Evolutionary conservation across 2,113 vertebrate genomes (phyloP).

Genomic region (Mobula hypostoma): DNA sequence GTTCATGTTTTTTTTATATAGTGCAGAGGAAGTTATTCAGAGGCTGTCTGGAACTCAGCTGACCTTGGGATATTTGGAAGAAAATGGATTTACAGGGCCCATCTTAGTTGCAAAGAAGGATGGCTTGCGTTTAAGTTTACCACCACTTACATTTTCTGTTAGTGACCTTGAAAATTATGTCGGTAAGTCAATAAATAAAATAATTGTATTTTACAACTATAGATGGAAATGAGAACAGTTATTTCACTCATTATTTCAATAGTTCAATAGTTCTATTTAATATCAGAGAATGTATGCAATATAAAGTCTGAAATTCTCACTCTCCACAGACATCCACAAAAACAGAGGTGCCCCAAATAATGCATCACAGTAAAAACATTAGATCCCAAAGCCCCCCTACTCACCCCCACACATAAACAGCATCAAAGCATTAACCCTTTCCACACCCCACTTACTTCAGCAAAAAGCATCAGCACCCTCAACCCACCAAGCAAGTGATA

Average conservation of each 20-base stretch:
- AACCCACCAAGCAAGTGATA: too few relatives aligned
- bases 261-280: too few relatives aligned
- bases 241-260: background rate
- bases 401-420: too few relatives aligned
- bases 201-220: background rate
- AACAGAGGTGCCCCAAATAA: too few relatives aligned
- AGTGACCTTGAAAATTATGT: constrained; percentile 96
- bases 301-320: too few relatives aligned
- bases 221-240: background rate
- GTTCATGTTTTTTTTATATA: constrained; percentile 47
- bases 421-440: too few relatives aligned
- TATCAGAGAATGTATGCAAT: too few relatives aligned
- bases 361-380: too few relatives aligned
- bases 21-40: constrained; percentile 84
- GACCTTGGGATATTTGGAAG: constrained; percentile 79
- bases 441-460: too few relatives aligned
- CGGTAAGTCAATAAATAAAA: constrained; percentile 58
- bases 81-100: constrained; percentile 85
- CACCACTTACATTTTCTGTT: constrained; percentile 92
- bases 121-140: constrained; percentile 78
- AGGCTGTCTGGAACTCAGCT: constrained; percentile 81
- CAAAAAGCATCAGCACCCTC: too few relatives aligned
- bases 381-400: too few relatives aligned
- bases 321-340: too few relatives aligned
- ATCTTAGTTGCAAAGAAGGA: constrained; percentile 93